phyloP scores from a whole-genome alignment of 2,797 vertebrate genomes.

The Pangasius macronema region DNA sequence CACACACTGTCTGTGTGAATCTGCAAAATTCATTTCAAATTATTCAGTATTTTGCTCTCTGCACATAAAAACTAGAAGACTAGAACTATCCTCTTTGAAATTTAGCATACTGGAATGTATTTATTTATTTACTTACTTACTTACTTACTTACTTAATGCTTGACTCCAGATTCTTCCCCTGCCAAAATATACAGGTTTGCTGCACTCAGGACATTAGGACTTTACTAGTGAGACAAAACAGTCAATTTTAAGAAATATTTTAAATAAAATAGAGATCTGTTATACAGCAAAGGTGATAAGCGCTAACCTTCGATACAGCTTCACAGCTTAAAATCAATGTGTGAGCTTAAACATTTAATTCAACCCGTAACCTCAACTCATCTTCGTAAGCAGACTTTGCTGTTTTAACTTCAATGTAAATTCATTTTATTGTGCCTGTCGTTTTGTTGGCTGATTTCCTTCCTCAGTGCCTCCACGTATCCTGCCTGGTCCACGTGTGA shows the following conservation, averaged over 20 bases:
- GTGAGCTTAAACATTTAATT: neutral
- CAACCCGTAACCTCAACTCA: neutral
- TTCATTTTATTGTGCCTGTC: neutral
- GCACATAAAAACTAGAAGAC: neutral
- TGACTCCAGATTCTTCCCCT: neutral
- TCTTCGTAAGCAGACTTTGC: neutral
- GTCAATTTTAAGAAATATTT: neutral
- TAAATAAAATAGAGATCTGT: neutral
- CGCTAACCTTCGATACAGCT: neutral
- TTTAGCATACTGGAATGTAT: neutral
- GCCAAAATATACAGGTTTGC: neutral
- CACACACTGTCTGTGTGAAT: no score
- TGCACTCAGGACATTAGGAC: neutral
- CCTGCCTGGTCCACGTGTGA: conserved; percentile 79
- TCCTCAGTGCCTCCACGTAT: conserved; percentile 87
- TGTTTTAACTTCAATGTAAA: neutral
- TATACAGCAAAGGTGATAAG: neutral
- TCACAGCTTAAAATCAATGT: neutral
- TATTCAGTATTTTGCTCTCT: neutral
- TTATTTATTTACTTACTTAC: neutral
- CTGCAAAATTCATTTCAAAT: no score
- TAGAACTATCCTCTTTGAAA: neutral
- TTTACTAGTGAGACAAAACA: neutral
- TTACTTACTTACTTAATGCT: neutral
- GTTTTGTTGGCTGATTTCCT: conserved; percentile 3